Evolutionary conservation across 2,888 invertebrate species (phyloP).

Genomic region (Temnothorax unifasciatus): DNA sequence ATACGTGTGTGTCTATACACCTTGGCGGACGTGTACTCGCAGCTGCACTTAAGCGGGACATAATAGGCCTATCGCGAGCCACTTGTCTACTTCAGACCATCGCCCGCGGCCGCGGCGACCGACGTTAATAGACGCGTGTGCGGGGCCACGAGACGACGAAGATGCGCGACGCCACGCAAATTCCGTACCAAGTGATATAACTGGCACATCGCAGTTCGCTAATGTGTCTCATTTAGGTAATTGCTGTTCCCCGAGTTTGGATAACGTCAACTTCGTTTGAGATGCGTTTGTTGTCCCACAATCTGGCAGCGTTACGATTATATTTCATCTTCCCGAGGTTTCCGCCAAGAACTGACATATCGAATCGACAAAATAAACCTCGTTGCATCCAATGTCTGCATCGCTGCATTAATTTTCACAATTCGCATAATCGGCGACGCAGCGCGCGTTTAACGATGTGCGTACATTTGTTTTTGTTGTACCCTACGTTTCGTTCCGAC

Average conservation of each 20-base stretch:
- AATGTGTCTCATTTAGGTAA: slow-evolving; percentile 27
- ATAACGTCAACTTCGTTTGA: slow-evolving; percentile 14
- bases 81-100: slow-evolving; percentile 68
- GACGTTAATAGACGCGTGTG: slow-evolving; percentile 70
- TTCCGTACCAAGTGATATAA: slow-evolving; percentile 15
- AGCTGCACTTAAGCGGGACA: slow-evolving; percentile 62
- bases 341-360: not conserved
- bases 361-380: slow-evolving; percentile 1
- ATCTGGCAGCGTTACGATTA: not conserved
- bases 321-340: not conserved
- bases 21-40: slow-evolving; percentile 44
- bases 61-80: slow-evolving; percentile 73
- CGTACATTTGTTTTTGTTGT: not conserved
- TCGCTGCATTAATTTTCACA: not conserved
- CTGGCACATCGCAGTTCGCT: not conserved
- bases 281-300: not conserved
- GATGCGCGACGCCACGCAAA: not conserved
- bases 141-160: slow-evolving; percentile 47
- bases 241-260: slow-evolving; percentile 22
- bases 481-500: not conserved
- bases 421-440: slow-evolving; percentile 17
- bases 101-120: slow-evolving; percentile 28
- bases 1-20: slow-evolving; percentile 7
- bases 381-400: not conserved
- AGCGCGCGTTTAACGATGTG: slow-evolving; percentile 2